Evolutionary conservation across 2,113 vertebrate species (phyloP).

Genomic region (Acinonyx jubatus): DNA sequence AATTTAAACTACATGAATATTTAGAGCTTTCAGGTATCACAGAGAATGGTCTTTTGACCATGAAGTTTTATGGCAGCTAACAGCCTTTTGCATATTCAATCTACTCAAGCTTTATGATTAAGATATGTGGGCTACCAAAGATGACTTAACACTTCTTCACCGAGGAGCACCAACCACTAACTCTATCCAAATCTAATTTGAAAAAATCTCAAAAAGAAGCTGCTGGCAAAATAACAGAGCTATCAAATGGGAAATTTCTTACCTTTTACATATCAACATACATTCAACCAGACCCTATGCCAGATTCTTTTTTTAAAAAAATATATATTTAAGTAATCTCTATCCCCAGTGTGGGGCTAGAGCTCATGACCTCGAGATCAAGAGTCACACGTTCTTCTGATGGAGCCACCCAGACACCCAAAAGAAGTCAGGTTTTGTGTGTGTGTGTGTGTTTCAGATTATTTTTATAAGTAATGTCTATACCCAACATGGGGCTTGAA

Average conservation of each 20-base stretch:
- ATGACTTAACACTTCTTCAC: neutral
- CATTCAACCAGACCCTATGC: neutral
- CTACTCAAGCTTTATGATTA: neutral
- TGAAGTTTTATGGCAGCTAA: constrained; percentile 9
- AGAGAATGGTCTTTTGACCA: neutral
- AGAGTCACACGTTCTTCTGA: neutral
- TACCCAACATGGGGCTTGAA: neutral
- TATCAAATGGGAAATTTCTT: neutral
- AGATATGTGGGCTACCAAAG: neutral
- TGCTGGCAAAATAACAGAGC: neutral
- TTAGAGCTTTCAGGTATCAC: constrained; percentile 33
- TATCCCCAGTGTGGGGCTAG: neutral
- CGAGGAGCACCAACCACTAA: neutral
- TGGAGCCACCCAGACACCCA: neutral
- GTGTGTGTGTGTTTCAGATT: neutral
- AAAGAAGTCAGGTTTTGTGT: neutral
- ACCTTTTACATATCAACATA: neutral
- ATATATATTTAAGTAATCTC: neutral
- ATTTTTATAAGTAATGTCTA: neutral
- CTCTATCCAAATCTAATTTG: neutral
- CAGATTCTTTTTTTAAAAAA: neutral
- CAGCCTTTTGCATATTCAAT: neutral
- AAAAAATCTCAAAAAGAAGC: constrained; percentile 7
- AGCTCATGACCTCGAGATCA: neutral
- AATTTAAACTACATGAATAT: constrained; percentile 48